Evolutionary conservation across 2,113 vertebrate genomes (phyloP).

Genomic region (Ellobius talpinus): DNA sequence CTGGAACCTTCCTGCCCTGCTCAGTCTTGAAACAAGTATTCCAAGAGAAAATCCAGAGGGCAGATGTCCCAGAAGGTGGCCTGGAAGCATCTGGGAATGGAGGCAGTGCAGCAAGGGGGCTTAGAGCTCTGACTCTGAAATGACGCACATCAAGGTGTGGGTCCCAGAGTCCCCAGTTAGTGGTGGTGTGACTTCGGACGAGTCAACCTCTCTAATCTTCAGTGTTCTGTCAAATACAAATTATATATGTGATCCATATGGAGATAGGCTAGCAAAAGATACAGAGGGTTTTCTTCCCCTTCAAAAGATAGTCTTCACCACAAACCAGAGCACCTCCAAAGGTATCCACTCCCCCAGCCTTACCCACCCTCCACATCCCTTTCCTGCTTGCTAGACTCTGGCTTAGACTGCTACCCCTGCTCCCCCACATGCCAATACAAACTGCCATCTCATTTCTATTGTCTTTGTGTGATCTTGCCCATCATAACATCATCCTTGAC

Average conservation of each 20-base stretch:
- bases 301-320: neutral
- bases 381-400: neutral
- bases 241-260: too few relatives aligned
- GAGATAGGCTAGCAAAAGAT: neutral
- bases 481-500: neutral
- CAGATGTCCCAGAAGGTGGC: too few relatives aligned
- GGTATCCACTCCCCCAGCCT: neutral
- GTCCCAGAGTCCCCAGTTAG: neutral
- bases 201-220: neutral
- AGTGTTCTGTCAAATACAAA: neutral
- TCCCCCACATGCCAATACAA: accelerated
- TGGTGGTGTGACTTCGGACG: neutral
- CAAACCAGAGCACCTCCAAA: neutral
- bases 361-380: neutral
- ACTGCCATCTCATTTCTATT: neutral
- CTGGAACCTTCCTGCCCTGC: conserved; percentile 17
- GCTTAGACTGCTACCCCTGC: neutral
- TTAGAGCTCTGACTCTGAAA: neutral
- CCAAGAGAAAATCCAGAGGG: neutral
- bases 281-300: neutral
- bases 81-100: neutral
- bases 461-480: neutral
- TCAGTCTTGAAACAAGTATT: neutral
- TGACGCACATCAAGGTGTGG: neutral
- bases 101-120: neutral